These are phyloP conservation scores for Habroteleia sp. DNA, from an alignment of 2,888 invertebrate genomes.

Conservation along the genomic window DNA sequence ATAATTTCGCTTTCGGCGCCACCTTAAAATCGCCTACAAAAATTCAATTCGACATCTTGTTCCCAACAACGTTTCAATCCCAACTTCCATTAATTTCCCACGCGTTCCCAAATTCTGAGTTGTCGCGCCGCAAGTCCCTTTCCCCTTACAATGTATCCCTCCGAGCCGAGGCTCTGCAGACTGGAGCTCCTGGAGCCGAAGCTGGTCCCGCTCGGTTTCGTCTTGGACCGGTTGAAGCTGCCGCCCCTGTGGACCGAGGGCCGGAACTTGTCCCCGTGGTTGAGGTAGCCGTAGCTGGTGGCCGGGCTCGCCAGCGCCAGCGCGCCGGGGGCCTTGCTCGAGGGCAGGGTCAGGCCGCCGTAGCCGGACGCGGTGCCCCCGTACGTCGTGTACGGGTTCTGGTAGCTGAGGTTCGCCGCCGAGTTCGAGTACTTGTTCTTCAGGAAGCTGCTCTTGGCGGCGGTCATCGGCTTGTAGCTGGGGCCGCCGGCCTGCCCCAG, in stretches of 20 bases:
- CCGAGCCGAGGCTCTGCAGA: slow-evolving; percentile 83
- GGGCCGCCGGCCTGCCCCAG: slow-evolving; percentile 66
- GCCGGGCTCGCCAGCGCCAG: slow-evolving; percentile 83
- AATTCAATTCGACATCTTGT: too few species aligned
- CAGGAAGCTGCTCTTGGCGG: slow-evolving; percentile 67
- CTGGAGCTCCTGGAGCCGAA: slow-evolving; percentile 79
- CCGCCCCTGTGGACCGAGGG: slow-evolving; percentile 72
- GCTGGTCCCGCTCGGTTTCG: slow-evolving; percentile 68
- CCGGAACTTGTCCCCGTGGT: slow-evolving; percentile 70
- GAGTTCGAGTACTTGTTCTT: slow-evolving; percentile 79
- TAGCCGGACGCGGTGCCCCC: slow-evolving; percentile 86
- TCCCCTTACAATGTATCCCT: slow-evolving; percentile 94
- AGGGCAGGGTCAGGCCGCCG: slow-evolving; percentile 85
- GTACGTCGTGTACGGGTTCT: slow-evolving; percentile 82
- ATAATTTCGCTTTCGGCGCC: too few species aligned
- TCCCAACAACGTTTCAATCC: too few species aligned
- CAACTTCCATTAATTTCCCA: too few species aligned
- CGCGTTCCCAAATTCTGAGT: too few species aligned
- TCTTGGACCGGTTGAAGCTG: slow-evolving; percentile 74
- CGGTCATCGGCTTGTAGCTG: slow-evolving; percentile 65
- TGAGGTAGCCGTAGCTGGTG: slow-evolving; percentile 74
- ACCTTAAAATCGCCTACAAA: too few species aligned
- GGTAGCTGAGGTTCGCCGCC: slow-evolving; percentile 80
- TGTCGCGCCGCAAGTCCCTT: neutral
- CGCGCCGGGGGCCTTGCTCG: slow-evolving; percentile 82